Conservation (phyloP, 1,140 invertebrate species). For the Anastrepha obliqua region DNA sequence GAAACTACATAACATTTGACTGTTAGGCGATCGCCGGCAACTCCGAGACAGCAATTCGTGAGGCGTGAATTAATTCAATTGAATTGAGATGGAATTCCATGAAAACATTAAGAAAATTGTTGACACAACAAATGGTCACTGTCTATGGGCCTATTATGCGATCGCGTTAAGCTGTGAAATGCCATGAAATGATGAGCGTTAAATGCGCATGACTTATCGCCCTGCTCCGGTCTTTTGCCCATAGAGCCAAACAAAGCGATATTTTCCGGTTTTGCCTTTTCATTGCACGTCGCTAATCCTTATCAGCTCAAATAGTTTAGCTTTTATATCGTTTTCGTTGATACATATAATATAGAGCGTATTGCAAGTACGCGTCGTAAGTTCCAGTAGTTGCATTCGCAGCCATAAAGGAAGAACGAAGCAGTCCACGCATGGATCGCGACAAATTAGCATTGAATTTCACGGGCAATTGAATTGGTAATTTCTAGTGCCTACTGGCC, state of each 20-base stretch:
- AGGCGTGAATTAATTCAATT: constrained; percentile 74
- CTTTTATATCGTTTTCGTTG: too few species aligned
- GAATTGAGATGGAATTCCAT: constrained; percentile 70
- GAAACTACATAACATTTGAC: not conserved
- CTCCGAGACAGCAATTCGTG: constrained; percentile 59
- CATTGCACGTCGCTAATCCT: not conserved
- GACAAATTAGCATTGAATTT: too few species aligned
- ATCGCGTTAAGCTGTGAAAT: constrained; percentile 74
- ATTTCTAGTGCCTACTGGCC: too few species aligned
- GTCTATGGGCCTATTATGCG: constrained; percentile 67
- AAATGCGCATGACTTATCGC: constrained; percentile 52
- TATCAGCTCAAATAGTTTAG: not conserved
- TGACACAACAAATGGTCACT: constrained; percentile 44
- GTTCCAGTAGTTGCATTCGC: too few species aligned
- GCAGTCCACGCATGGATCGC: too few species aligned
- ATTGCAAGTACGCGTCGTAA: too few species aligned
- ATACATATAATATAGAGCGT: too few species aligned
- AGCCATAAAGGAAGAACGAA: too few species aligned
- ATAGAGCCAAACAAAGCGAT: not conserved
- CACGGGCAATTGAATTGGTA: too few species aligned
- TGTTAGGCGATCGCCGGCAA: not conserved
- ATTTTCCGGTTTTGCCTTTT: not conserved
- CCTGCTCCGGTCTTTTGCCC: not conserved
- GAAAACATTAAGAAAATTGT: constrained; percentile 61
- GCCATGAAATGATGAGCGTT: constrained; percentile 65